Percentiles rank a stretch among this genome's conserved stretches.
Conservation (phyloP, 2,888 invertebrate genomes). For the Teleiodes luculella region DNA sequence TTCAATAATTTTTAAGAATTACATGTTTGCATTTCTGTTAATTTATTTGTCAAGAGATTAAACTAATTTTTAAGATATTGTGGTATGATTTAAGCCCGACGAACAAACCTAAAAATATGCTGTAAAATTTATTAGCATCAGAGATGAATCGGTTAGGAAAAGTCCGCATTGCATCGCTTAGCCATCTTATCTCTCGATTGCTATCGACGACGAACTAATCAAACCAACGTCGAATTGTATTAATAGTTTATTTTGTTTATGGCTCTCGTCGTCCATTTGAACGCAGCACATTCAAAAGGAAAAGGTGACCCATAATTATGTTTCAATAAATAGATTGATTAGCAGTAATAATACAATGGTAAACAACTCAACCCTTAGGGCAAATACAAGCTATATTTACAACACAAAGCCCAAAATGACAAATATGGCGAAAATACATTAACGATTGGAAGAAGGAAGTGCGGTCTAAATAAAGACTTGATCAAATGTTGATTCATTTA, state of each 20-base stretch:
- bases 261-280: slow-evolving; percentile 74
- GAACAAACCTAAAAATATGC: background rate
- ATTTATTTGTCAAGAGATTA: slow-evolving; percentile 77
- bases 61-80: slow-evolving; percentile 65
- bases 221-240: slow-evolving; percentile 2
- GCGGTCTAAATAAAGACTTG: background rate
- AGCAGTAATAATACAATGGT: slow-evolving; percentile 42
- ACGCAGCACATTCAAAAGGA: slow-evolving; percentile 61
- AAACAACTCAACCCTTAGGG: slow-evolving; percentile 44
- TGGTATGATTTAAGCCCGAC: slow-evolving; percentile 36
- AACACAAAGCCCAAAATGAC: slow-evolving; percentile 52
- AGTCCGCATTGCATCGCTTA: too few relatives aligned
- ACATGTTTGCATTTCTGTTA: slow-evolving; percentile 65
- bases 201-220: too few relatives aligned
- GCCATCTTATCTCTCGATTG: too few relatives aligned
- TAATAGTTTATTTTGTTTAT: slow-evolving; percentile 50
- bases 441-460: slow-evolving; percentile 5
- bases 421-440: slow-evolving; percentile 40
- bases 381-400: slow-evolving; percentile 60
- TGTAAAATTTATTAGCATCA: too few relatives aligned
- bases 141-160: too few relatives aligned
- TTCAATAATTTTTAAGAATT: slow-evolving; percentile 50
- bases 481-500: slow-evolving; percentile 1
- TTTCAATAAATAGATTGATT: slow-evolving; percentile 60
- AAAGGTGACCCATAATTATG: slow-evolving; percentile 65